phyloP scores from a whole-genome alignment of 2,888 invertebrate genomes.

The Scrobipalpa costella region DNA sequence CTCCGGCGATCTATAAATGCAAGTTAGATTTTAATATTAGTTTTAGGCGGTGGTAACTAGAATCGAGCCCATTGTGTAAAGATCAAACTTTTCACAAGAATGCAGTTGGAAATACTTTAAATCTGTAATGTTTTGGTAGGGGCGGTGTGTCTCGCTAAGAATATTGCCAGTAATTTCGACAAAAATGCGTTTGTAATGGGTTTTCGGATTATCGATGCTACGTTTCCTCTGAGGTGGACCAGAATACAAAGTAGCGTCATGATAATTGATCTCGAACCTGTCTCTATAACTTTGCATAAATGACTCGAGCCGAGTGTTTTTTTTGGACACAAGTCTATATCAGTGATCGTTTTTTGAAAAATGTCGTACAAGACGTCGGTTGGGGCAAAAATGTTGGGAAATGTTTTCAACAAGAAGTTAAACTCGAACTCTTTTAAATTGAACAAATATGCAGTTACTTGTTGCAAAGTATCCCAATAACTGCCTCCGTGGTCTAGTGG shows the following conservation, averaged over 20 bases:
- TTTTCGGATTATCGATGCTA: neutral
- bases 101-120: conserved; percentile 8
- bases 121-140: neutral
- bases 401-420: conserved; percentile 7
- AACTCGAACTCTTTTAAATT: conserved; percentile 7
- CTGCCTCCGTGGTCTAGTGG: too few species aligned
- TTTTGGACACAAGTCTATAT: neutral
- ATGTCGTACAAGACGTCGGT: conserved; percentile 7
- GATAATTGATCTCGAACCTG: conserved; percentile 2
- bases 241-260: too few species aligned
- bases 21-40: too few species aligned
- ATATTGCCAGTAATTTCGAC: conserved; percentile 3
- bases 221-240: conserved; percentile 10
- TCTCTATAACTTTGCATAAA: neutral
- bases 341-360: conserved; percentile 11
- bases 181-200: conserved; percentile 12
- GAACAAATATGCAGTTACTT: neutral
- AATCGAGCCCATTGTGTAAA: neutral
- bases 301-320: neutral
- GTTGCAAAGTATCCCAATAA: too few species aligned
- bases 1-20: neutral
- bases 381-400: neutral
- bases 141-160: neutral
- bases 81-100: neutral
- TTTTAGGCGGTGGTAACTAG: too few species aligned